Base-by-base conservation (phyloP, 2,797 vertebrate species). In the Denticeps clupeoides region DNA sequence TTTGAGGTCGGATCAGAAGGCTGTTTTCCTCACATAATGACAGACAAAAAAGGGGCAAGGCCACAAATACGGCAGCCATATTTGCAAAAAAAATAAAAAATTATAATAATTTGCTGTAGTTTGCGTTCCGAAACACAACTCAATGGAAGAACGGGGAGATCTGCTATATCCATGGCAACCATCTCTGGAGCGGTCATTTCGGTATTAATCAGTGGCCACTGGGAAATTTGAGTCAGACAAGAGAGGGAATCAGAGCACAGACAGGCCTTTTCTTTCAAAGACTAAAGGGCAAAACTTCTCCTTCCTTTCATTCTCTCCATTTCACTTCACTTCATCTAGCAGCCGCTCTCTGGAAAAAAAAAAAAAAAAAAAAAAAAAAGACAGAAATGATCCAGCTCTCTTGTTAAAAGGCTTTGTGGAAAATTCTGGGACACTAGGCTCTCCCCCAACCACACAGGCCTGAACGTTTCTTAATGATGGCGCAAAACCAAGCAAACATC, bases 391-490 rank as follows among this genome's bases (percentile, higher is more conserved):
- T 53, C 45, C 28, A 51, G 59, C 44, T 64, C 52, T 49, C 33
- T 12, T 51, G 33, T 25, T 51, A 47, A 8, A n/a, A 19, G 18
- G 19, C 33, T 43, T 45, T 54, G 42, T 48, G 45, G 41, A 65
- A 58, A 68, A 49, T 53, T 32, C 54, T 8, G 41, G 68, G 62
- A 41, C 48, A 46, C 56, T 42, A 16, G 43, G 51, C 59, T 44
- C 45, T 42, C 11, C 32, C 51, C 42, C 32, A 18, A 22, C 27
- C 28, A 45, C 16, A 52, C 13, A 67, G 37, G 56, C 48, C 48
- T 45, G 56, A 62, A 45, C 53, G 62, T 64, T 73, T 52, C 56
- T 63, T 65, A 62, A 63, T 59, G 62, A 64, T 50, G 19, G 41
- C 40, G 58, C 53, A 56, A 40, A 64, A 59, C 41, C 13, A 7